These are phyloP conservation scores for Chrysopilus asiliformis DNA, from an alignment of 2,888 invertebrate species.

Conservation along the genomic window DNA sequence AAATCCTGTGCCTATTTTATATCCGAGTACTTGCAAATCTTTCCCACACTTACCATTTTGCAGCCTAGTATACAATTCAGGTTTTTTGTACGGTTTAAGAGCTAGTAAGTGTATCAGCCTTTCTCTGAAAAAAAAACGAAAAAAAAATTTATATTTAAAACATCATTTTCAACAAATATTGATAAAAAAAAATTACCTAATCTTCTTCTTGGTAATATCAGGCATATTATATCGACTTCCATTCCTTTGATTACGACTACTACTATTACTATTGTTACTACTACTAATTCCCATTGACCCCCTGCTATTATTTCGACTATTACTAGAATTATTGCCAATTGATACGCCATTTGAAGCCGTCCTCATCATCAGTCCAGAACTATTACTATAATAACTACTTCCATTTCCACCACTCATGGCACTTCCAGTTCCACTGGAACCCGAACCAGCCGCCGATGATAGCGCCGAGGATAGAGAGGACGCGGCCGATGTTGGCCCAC, in stretches of 20 bases:
- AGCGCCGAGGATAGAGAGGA: slow-evolving; percentile 28
- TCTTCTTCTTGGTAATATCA: slow-evolving; percentile 59
- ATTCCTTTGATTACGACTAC: slow-evolving; percentile 12
- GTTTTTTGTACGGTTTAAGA: slow-evolving; percentile 84
- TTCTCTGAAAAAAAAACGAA: slow-evolving; percentile 52
- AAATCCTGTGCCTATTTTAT: too few species aligned
- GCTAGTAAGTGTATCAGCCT: slow-evolving; percentile 89
- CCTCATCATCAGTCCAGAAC: too few species aligned
- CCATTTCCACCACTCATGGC: too few species aligned
- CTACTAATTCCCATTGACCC: neutral
- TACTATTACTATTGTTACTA: slow-evolving; percentile 2
- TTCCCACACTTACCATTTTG: slow-evolving; percentile 51
- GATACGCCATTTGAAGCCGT: slow-evolving; percentile 8
- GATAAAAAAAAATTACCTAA: slow-evolving; percentile 43
- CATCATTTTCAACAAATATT: slow-evolving; percentile 5
- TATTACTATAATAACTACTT: slow-evolving; percentile 9
- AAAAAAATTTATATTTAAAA: slow-evolving; percentile 7
- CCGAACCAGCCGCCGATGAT: slow-evolving; percentile 20
- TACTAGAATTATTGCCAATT: slow-evolving; percentile 7
- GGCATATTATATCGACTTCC: slow-evolving; percentile 41
- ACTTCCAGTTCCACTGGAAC: slow-evolving; percentile 23
- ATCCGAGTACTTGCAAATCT: neutral
- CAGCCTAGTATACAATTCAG: slow-evolving; percentile 72
- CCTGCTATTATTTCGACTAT: slow-evolving; percentile 3
- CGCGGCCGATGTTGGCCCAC: slow-evolving; percentile 19